Evolutionary conservation across 2,888 invertebrate genomes (phyloP).

Genomic region (Oxytorus armatus): DNA sequence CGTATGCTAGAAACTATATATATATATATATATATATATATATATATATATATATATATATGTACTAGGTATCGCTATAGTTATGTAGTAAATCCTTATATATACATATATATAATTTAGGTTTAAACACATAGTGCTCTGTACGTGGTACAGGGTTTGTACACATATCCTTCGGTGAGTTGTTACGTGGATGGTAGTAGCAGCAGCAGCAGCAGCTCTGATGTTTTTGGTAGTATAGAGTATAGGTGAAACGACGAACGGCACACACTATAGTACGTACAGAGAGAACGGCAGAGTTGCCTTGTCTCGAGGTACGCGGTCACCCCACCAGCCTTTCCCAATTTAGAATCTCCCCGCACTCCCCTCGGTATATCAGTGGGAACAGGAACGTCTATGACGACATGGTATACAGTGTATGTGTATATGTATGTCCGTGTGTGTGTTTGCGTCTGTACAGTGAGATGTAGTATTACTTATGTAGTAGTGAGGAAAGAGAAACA

Average conservation of each 20-base stretch:
- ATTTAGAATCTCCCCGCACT: constrained; percentile 79
- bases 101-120: constrained; percentile 1
- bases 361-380: constrained; percentile 69
- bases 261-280: constrained; percentile 2
- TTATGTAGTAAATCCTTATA: not conserved
- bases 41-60: constrained; percentile 25
- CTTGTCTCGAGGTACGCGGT: constrained; percentile 71
- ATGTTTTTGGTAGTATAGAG: constrained; percentile 11
- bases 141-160: not conserved
- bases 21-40: constrained; percentile 27
- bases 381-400: constrained; percentile 43
- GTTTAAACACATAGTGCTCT: no score
- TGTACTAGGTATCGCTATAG: no score
- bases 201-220: constrained; percentile 25
- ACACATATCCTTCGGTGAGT: constrained; percentile 19
- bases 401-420: constrained; percentile 9
- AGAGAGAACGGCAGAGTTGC: constrained; percentile 71
- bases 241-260: constrained; percentile 19
- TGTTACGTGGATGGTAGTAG: constrained; percentile 15
- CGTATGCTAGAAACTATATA: constrained; percentile 29
- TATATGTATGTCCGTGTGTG: not conserved
- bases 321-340: constrained; percentile 76
- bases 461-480: constrained; percentile 12
- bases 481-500: constrained; percentile 37
- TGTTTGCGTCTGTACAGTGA: not conserved